phyloP scores from a whole-genome alignment of 2,797 vertebrate genomes.

The Otolemur crassicaudatus region DNA sequence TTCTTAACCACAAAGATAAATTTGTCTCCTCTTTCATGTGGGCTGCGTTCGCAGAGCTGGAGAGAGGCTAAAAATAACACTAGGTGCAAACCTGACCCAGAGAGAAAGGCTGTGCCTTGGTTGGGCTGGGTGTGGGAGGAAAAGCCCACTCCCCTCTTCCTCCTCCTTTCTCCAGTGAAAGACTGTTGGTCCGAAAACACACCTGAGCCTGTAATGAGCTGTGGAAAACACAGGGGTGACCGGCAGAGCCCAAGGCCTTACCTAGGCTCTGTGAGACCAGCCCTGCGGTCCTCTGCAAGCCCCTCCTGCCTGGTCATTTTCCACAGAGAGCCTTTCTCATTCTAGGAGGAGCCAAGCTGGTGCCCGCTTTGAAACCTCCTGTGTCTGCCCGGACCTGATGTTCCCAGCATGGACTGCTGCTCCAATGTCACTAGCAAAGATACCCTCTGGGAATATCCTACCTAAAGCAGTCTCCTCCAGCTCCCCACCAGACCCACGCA shows the following conservation, averaged over 20 bases:
- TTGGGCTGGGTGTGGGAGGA: background rate
- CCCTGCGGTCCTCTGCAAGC: background rate
- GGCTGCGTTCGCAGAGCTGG: background rate
- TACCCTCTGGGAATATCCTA: rapidly evolving
- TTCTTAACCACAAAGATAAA: constrained; percentile 45
- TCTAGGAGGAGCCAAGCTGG: background rate
- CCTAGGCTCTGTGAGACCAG: background rate
- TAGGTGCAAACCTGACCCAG: background rate
- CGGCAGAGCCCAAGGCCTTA: background rate
- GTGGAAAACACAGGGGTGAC: background rate
- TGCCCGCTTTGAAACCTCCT: background rate
- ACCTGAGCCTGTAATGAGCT: background rate
- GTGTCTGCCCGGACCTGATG: background rate
- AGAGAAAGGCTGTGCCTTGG: background rate
- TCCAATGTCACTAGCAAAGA: background rate
- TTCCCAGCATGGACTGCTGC: background rate
- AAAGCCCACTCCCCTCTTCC: background rate
- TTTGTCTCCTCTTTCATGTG: constrained; percentile 22
- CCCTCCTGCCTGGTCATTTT: background rate
- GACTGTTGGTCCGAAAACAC: background rate
- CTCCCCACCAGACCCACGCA: rapidly evolving
- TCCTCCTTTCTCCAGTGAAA: background rate
- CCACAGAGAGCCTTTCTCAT: rapidly evolving
- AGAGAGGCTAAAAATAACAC: constrained; percentile 22
- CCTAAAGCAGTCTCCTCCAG: background rate